Percentiles rank a stretch among this genome's conserved stretches.
Evolutionary conservation across 1,140 invertebrate genomes (phyloP).

Genomic region (Trachelipus rathkii): DNA sequence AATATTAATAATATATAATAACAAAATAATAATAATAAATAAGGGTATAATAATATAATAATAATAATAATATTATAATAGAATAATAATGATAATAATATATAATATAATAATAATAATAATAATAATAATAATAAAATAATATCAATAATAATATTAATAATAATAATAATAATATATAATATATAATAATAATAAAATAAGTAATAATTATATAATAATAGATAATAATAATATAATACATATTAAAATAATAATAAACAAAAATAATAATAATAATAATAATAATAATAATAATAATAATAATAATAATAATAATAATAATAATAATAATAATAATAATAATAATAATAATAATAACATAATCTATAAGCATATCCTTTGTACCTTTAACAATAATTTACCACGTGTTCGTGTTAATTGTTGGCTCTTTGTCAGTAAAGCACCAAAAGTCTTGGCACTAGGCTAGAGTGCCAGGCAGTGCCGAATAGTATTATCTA

Average conservation of each 20-base stretch:
- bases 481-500: too few relatives aligned
- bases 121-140: too few relatives aligned
- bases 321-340: slow-evolving; percentile 9
- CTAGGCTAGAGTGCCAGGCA: background rate
- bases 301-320: slow-evolving; percentile 13
- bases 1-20: too few relatives aligned
- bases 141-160: background rate
- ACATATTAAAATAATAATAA: background rate
- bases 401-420: background rate
- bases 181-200: too few relatives aligned
- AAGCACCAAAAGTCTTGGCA: background rate
- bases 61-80: too few relatives aligned
- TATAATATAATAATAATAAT: too few relatives aligned
- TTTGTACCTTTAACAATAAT: background rate
- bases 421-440: background rate
- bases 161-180: background rate
- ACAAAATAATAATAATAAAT: too few relatives aligned
- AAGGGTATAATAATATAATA: too few relatives aligned
- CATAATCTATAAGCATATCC: background rate
- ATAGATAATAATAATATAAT: background rate
- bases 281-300: slow-evolving; percentile 8
- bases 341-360: background rate
- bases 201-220: too few relatives aligned
- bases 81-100: too few relatives aligned
- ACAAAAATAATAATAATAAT: background rate